Evolutionary conservation across 2,888 invertebrate genomes (phyloP).

Genomic region (Incurvaria masculella): DNA sequence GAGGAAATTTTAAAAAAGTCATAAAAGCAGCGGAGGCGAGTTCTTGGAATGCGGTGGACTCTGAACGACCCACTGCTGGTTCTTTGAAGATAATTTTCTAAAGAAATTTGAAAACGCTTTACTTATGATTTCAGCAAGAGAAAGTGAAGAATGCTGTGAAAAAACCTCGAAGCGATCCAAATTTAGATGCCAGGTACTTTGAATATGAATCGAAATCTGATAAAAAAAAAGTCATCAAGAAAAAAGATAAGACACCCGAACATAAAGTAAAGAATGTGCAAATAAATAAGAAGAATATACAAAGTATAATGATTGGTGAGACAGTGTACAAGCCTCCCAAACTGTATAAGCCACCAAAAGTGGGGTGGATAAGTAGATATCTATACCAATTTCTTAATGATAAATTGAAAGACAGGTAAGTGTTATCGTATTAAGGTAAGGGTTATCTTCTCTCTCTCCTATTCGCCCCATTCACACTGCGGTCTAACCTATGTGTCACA

Average conservation of each 20-base stretch:
- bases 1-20: too few relatives aligned
- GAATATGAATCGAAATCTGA: constrained; percentile 21
- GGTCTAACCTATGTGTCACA: not conserved
- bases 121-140: not conserved
- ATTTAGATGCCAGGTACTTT: not conserved
- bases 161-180: not conserved
- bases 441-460: not conserved
- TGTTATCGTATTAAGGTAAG: too few relatives aligned
- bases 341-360: constrained; percentile 33
- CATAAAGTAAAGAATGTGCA: too few relatives aligned
- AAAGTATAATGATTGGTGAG: constrained; percentile 30
- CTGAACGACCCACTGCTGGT: too few relatives aligned
- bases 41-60: too few relatives aligned
- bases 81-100: too few relatives aligned
- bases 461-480: not conserved
- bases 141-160: not conserved
- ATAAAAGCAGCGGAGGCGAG: too few relatives aligned
- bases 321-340: constrained; percentile 44
- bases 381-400: constrained; percentile 39
- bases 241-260: constrained; percentile 19
- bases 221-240: constrained; percentile 15
- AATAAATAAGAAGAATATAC: constrained; percentile 23
- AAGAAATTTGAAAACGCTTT: not conserved
- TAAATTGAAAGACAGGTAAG: constrained; percentile 42
- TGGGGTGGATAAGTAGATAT: constrained; percentile 40